Conservation (phyloP, 2,888 invertebrate genomes). For the Crossocerus cetratus region DNA sequence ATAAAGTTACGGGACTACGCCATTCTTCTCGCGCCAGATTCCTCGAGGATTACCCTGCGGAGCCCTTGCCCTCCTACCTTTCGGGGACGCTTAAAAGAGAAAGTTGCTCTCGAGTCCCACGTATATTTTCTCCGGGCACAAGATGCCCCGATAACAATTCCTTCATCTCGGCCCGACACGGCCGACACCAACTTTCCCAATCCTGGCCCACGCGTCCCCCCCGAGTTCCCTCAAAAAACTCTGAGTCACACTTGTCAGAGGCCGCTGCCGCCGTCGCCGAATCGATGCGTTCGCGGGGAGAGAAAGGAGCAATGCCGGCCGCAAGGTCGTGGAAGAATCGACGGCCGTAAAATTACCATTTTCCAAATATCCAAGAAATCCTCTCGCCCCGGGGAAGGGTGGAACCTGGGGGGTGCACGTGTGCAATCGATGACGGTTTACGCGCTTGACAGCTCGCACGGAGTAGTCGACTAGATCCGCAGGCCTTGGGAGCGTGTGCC, state of each 20-base stretch:
- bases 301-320: too few species aligned
- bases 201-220: neutral
- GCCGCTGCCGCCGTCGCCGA: too few species aligned
- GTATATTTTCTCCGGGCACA: neutral
- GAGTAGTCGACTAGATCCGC: neutral
- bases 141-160: slow-evolving; percentile 11
- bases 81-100: slow-evolving; percentile 27
- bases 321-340: neutral
- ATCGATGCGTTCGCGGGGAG: too few species aligned
- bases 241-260: neutral
- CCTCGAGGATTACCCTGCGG: slow-evolving; percentile 30
- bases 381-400: neutral
- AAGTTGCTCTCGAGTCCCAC: slow-evolving; percentile 29
- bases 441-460: slow-evolving; percentile 61
- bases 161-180: neutral
- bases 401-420: slow-evolving; percentile 40
- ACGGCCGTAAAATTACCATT: neutral
- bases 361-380: neutral
- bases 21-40: slow-evolving; percentile 59
- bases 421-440: slow-evolving; percentile 67
- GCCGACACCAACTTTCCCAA: neutral
- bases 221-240: neutral
- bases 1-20: slow-evolving; percentile 63
- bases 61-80: slow-evolving; percentile 3
- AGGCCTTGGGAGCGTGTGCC: neutral